Evolutionary conservation across 2,888 invertebrate genomes (phyloP).

Genomic region (Myathropa florea): DNA sequence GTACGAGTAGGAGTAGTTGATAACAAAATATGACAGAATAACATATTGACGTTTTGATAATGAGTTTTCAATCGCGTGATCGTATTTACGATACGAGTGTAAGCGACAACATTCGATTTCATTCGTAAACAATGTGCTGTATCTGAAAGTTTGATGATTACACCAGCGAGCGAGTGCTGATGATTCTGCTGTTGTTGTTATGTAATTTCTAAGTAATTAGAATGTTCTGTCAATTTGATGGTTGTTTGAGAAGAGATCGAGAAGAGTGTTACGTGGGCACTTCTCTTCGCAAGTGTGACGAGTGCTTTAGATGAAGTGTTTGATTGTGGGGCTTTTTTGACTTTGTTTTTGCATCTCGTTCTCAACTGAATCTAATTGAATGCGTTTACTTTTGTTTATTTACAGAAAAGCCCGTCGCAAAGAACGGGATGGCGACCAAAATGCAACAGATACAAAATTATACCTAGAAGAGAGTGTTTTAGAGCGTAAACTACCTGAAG

Average conservation of each 20-base stretch:
- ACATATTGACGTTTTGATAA: slow-evolving; percentile 13
- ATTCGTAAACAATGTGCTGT: background rate
- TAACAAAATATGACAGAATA: slow-evolving; percentile 1
- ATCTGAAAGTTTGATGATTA: background rate
- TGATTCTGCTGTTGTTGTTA: background rate
- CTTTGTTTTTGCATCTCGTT: too few species aligned
- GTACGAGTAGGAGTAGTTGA: background rate
- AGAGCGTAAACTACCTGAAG: slow-evolving; percentile 95
- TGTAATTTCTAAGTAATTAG: background rate
- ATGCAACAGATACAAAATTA: slow-evolving; percentile 92
- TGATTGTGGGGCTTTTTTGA: background rate
- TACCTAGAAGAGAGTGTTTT: slow-evolving; percentile 97
- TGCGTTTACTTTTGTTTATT: slow-evolving; percentile 74
- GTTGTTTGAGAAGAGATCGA: background rate
- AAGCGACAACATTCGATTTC: background rate
- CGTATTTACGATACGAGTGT: slow-evolving; percentile 6
- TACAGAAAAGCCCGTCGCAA: slow-evolving; percentile 97
- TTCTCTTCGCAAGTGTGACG: background rate
- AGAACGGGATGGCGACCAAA: slow-evolving; percentile 92
- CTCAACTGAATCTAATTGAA: background rate
- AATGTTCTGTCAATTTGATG: background rate
- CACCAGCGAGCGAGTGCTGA: background rate
- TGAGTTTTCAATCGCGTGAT: slow-evolving; percentile 19
- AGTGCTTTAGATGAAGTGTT: background rate
- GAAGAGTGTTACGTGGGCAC: background rate